These are phyloP conservation scores for Xerus rutilus DNA, from an alignment of 2,797 vertebrate species.

Conservation along the genomic window DNA sequence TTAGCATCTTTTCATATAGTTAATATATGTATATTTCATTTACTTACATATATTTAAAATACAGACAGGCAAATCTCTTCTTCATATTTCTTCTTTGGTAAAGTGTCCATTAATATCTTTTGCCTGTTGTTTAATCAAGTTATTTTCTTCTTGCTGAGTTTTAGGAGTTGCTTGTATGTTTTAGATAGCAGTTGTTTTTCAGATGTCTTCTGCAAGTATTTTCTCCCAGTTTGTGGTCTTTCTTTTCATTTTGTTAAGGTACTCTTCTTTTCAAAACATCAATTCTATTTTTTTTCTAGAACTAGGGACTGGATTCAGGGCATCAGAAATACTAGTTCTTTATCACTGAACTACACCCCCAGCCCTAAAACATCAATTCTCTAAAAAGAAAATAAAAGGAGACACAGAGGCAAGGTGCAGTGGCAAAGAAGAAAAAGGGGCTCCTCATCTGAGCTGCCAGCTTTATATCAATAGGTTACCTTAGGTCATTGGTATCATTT, in stretches of 20 bases:
- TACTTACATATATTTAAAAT: no score
- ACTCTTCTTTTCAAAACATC: neutral
- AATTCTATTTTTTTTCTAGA: neutral
- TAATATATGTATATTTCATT: neutral
- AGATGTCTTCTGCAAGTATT: neutral
- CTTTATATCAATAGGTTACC: no score
- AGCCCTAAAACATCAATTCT: neutral
- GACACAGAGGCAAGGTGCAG: no score
- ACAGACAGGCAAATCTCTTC: no score
- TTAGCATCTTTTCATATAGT: neutral
- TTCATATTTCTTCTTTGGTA: neutral
- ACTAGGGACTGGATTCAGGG: no score
- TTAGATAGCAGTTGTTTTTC: neutral
- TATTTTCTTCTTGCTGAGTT: neutral
- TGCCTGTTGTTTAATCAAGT: neutral
- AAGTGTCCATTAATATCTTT: neutral
- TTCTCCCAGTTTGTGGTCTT: neutral
- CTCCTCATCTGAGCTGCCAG: no score
- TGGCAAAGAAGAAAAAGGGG: no score
- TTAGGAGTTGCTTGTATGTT: neutral
- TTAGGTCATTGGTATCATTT: no score
- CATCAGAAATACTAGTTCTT: no score
- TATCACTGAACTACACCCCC: no score
- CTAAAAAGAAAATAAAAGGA: no score
- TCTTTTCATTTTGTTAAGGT: neutral